These are phyloP conservation scores for Ephestia elutella DNA, from an alignment of 1,140 invertebrate genomes.

Conservation along the genomic window DNA sequence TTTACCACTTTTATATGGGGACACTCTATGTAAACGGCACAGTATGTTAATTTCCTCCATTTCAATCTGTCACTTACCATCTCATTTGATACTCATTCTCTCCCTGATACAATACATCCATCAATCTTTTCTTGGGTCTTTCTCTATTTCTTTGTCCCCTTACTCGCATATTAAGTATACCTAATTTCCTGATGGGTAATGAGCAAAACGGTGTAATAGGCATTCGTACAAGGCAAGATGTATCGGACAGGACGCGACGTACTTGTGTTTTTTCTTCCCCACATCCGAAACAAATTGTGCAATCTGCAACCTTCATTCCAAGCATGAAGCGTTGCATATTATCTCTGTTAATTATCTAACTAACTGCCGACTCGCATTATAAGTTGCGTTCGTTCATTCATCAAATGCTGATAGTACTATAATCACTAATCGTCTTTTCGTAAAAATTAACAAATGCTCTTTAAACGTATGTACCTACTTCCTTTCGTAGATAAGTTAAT, in stretches of 20 bases:
- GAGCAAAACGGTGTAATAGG: not conserved
- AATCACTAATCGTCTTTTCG: no score
- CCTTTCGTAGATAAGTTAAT: not conserved
- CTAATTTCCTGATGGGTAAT: not conserved
- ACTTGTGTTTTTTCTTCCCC: not conserved
- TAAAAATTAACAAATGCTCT: not conserved
- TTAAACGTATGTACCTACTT: not conserved
- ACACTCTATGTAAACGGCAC: no score
- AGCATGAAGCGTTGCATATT: not conserved
- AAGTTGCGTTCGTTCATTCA: not conserved
- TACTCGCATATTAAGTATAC: no score
- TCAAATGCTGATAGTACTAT: not conserved
- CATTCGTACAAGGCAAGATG: not conserved
- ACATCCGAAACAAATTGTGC: not conserved
- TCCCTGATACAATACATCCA: no score
- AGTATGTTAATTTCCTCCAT: no score
- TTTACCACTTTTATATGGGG: no score
- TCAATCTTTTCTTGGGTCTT: no score
- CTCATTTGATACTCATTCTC: no score
- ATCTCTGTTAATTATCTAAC: not conserved
- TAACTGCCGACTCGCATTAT: not conserved
- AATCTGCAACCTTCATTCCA: not conserved
- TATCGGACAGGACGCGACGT: not conserved
- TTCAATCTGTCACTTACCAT: no score
- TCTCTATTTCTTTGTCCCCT: no score